These are phyloP conservation scores for Morpho deidamia DNA, from an alignment of 2,888 invertebrate genomes.

Conservation along the genomic window DNA sequence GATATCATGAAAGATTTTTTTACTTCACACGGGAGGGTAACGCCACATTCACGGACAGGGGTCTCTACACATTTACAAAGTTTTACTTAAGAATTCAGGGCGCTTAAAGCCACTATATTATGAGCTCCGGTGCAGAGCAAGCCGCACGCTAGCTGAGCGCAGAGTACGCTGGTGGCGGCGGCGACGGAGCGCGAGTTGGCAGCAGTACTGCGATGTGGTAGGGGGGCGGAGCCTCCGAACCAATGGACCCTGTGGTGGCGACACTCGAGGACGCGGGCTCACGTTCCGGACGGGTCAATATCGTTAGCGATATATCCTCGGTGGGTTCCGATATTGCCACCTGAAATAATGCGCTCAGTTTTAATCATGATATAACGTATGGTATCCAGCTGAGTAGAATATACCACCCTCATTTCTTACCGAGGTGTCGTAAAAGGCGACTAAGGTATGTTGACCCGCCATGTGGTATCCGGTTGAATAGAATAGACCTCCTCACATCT, in stretches of 20 bases:
- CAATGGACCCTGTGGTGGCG: constrained; percentile 35
- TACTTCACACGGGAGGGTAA: not conserved
- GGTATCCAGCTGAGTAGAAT: too few relatives aligned
- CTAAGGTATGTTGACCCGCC: too few relatives aligned
- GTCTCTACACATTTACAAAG: not conserved
- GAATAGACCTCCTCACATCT: too few relatives aligned
- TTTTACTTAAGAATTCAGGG: too few relatives aligned
- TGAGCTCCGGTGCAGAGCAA: constrained; percentile 47
- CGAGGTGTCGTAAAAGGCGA: too few relatives aligned
- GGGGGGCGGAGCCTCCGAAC: constrained; percentile 82
- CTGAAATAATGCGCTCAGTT: too few relatives aligned
- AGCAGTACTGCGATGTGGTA: constrained; percentile 90
- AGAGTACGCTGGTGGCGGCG: constrained; percentile 84
- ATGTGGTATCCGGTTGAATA: too few relatives aligned
- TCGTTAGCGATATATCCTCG: constrained; percentile 55
- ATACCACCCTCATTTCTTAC: too few relatives aligned
- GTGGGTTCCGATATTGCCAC: constrained; percentile 44
- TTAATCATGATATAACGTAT: too few relatives aligned
- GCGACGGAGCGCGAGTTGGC: constrained; percentile 58
- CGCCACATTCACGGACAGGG: not conserved
- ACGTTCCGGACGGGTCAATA: constrained; percentile 42
- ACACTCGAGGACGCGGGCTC: constrained; percentile 50
- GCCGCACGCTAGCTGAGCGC: constrained; percentile 80
- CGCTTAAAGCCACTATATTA: constrained; percentile 43
- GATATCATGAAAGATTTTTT: too few relatives aligned